Conservation (phyloP, 2,113 vertebrate species). For the Oceanites oceanicus region DNA sequence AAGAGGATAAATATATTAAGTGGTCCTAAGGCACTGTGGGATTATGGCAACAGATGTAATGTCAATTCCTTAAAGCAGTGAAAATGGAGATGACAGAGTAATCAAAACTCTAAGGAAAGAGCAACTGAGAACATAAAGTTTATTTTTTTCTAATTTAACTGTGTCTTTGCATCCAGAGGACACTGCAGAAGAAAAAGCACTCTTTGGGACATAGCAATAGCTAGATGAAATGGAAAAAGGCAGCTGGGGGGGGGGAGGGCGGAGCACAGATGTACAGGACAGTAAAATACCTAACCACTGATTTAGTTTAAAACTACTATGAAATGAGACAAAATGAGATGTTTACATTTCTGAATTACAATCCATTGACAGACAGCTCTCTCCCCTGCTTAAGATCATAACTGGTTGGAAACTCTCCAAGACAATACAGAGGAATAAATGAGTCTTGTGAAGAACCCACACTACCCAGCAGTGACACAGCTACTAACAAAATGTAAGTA, state of each 20-base stretch:
- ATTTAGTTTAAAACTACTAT: background rate
- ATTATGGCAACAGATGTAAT: background rate
- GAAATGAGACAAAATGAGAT: background rate
- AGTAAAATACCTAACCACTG: background rate
- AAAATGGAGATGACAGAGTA: background rate
- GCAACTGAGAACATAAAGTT: background rate
- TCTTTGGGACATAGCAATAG: background rate
- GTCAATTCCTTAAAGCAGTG: background rate
- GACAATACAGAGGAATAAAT: background rate
- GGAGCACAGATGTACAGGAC: background rate
- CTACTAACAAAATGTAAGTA: background rate
- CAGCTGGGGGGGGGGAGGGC: no score
- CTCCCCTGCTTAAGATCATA: slow-evolving; percentile 10
- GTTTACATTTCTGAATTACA: slow-evolving; percentile 11
- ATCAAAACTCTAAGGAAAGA: background rate
- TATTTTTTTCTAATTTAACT: background rate
- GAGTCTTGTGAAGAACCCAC: background rate
- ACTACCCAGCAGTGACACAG: background rate
- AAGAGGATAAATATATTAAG: slow-evolving; percentile 38
- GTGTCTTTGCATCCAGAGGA: background rate
- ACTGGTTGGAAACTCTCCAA: slow-evolving; percentile 26
- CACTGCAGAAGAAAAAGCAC: background rate
- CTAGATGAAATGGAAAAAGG: background rate
- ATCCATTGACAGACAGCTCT: background rate
- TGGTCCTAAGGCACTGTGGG: background rate